Conservation (phyloP, 2,797 vertebrate genomes). For the Acipenser transmontanus region DNA sequence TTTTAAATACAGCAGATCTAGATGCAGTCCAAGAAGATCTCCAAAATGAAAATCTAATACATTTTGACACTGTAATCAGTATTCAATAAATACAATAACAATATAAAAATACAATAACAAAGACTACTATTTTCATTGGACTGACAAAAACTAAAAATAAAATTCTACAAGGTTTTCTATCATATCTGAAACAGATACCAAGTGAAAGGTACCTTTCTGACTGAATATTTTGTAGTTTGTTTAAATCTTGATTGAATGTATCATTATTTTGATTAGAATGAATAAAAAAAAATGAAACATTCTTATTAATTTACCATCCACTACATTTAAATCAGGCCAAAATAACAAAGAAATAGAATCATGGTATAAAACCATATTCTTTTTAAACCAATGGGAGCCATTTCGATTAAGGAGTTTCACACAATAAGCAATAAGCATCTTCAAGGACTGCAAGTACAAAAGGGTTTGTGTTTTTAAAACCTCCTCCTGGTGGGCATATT, state of each 20-base stretch:
- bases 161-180: too few relatives aligned
- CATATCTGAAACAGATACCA: too few relatives aligned
- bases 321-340: slow-evolving; percentile 9
- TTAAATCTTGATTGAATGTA: too few relatives aligned
- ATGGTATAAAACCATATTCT: slow-evolving; percentile 21
- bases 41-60: slow-evolving; percentile 48
- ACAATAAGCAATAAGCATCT: slow-evolving; percentile 10
- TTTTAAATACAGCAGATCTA: slow-evolving; percentile 41
- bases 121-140: too few relatives aligned
- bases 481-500: slow-evolving; percentile 66
- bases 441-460: slow-evolving; percentile 30
- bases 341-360: slow-evolving; percentile 20
- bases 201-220: too few relatives aligned
- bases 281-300: too few relatives aligned
- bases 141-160: too few relatives aligned
- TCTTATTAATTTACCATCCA: too few relatives aligned
- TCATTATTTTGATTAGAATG: too few relatives aligned
- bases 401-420: slow-evolving; percentile 36
- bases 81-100: too few relatives aligned
- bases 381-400: slow-evolving; percentile 36
- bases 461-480: slow-evolving; percentile 28
- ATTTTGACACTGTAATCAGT: slow-evolving; percentile 60
- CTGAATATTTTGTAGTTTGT: too few relatives aligned
- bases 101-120: too few relatives aligned
- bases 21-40: slow-evolving; percentile 52